Evolutionary conservation across 2,113 vertebrate species (phyloP).

Genomic region (Podarcis muralis): DNA sequence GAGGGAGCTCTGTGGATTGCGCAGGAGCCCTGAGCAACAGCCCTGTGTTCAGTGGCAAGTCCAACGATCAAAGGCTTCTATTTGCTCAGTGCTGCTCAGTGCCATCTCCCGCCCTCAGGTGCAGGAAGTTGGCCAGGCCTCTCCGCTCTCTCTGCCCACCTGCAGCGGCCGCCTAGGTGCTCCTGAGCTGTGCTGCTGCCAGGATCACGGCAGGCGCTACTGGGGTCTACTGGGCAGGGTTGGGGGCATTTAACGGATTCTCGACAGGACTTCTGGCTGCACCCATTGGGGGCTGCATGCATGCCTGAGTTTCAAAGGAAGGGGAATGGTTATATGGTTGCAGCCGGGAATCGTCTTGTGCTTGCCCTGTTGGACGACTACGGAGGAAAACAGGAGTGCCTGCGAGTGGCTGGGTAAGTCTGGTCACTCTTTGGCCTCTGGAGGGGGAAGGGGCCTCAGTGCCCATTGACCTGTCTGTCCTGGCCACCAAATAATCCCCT

Average conservation of each 20-base stretch:
- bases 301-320: neutral
- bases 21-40: neutral
- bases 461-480: neutral
- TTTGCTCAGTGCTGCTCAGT: conserved; percentile 49
- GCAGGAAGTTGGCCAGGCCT: conserved; percentile 36
- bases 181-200: neutral
- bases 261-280: neutral
- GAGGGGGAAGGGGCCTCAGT: neutral
- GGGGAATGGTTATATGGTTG: neutral
- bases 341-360: neutral
- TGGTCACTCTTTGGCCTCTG: neutral
- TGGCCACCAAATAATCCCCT: neutral
- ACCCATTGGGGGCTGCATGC: neutral
- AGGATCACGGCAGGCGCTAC: rapidly evolving
- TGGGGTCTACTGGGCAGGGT: neutral
- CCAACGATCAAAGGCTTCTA: conserved; percentile 53
- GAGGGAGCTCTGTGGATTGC: neutral
- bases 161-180: neutral
- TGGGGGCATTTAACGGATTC: neutral
- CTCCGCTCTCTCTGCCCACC: neutral
- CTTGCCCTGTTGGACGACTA: neutral
- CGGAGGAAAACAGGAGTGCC: neutral
- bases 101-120: conserved; percentile 48
- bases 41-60: conserved; percentile 18
- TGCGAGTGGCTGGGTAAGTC: conserved; percentile 39